Conservation (phyloP, 2,113 vertebrate species). For the Bubo bubo region DNA sequence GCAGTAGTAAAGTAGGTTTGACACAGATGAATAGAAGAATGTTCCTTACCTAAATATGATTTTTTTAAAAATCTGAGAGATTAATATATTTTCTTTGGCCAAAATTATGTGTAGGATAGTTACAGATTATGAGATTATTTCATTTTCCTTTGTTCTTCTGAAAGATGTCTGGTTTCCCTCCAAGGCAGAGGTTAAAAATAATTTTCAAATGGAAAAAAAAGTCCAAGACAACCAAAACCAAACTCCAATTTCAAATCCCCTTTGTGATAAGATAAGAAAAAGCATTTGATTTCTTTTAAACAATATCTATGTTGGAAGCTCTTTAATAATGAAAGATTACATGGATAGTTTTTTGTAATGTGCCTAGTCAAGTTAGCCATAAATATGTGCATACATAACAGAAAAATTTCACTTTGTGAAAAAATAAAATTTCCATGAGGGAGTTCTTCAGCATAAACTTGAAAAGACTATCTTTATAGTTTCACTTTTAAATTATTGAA, state of each 20-base stretch:
- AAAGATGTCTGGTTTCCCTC: not conserved
- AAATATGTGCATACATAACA: slow-evolving; percentile 54
- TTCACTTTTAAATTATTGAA: slow-evolving; percentile 17
- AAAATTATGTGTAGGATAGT: not conserved
- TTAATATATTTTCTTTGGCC: not conserved
- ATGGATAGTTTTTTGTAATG: slow-evolving; percentile 33
- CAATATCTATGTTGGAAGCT: not conserved
- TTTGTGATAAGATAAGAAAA: not conserved
- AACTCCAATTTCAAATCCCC: not conserved
- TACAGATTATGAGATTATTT: not conserved
- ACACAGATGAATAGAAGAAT: not conserved
- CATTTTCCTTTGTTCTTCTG: not conserved
- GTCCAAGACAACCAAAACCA: not conserved
- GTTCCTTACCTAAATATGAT: not conserved
- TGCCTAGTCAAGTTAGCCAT: slow-evolving; percentile 17
- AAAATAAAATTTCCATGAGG: not conserved
- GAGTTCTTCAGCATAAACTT: not conserved
- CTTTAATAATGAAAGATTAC: slow-evolving; percentile 45
- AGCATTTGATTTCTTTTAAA: not conserved
- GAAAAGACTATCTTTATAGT: not conserved
- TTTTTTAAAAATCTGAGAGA: not conserved
- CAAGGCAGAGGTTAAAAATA: not conserved
- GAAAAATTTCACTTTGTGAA: not conserved
- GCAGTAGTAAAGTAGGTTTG: not conserved
- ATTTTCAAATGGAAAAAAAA: not conserved